These are phyloP conservation scores for Andricus curvator DNA, from an alignment of 2,888 invertebrate genomes.

Conservation along the genomic window DNA sequence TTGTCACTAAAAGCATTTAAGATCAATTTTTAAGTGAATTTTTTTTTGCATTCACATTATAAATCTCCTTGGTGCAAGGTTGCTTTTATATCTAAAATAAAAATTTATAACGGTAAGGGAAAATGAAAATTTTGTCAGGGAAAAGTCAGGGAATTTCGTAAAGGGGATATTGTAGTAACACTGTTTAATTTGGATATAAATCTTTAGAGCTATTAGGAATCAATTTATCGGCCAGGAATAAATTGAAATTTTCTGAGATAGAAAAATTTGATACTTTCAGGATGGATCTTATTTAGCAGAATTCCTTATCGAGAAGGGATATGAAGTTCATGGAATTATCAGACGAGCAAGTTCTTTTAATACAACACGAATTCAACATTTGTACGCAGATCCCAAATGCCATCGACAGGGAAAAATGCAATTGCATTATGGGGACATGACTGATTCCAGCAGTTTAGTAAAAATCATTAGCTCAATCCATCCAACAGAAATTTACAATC, in stretches of 20 bases:
- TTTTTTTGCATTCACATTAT: too few species aligned
- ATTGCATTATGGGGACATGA: constrained; percentile 99
- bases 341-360: constrained; percentile 97
- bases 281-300: constrained; percentile 99
- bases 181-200: too few species aligned
- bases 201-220: too few species aligned
- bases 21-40: too few species aligned
- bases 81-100: too few species aligned
- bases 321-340: constrained; percentile 97
- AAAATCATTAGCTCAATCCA: constrained; percentile 89
- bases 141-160: too few species aligned
- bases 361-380: constrained; percentile 96
- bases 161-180: too few species aligned
- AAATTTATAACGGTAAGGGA: too few species aligned
- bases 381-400: constrained; percentile 93
- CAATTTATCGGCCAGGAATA: background rate
- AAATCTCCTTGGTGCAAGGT: too few species aligned
- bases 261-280: constrained; percentile 79
- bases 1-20: too few species aligned
- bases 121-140: too few species aligned
- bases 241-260: constrained; percentile 16
- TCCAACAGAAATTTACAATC: constrained; percentile 97
- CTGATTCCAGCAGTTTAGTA: constrained; percentile 96
- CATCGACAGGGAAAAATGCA: constrained; percentile 95
- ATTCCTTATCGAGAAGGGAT: constrained; percentile 93